Evolutionary conservation across 2,797 vertebrate species (phyloP), one percentile per base, ranked within the genome.

Genomic region (Schizopygopsis malacanthus): DNA sequence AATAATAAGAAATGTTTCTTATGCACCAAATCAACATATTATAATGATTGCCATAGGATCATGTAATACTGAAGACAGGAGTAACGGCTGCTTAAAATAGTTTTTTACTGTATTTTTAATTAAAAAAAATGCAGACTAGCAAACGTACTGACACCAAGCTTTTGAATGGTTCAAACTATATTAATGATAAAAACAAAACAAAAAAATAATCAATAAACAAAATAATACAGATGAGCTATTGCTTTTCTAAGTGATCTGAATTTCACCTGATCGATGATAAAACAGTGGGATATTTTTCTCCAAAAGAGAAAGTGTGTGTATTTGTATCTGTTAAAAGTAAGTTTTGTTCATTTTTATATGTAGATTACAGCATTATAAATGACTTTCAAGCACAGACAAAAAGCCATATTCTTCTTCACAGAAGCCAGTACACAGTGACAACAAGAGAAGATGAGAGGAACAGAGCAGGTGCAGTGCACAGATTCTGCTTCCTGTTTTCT

Each of bases 401-500:
- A 54, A 37, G 47, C 16, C 28, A 37, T 37, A 76, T 37, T 76
- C 20, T 52, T 54, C 28, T 50, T 76, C 33, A 54, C 73, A 54
- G 37, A 28, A 54, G 41, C 28, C 18, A 13, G 1, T 8, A 73
- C 54, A 33, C 20, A 45, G 3, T 47, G 12, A 45, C 11, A 10
- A 37, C 10, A 45, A 33, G 33, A 72, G 20, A 73, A 56, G 33
- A 63, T 11, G 75, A 70, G 73, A 54, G 50, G 18, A 90, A 87
- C 90, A 56, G 54, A 41, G 16, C 76, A 87, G 69, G 59, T 71
- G 83, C 81, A 85, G 78, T 37, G 90, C 92, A 90, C 92, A 91
- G 92, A 92, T 82, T 85, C 88, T 90, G 87, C 93, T 94, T 95
- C 94, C 94, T 95, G 94, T 95, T 95, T 59, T 61, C 78, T 33